Percentiles rank a stretch among this genome's conserved stretches.
phyloP scores from a whole-genome alignment of 1,140 invertebrate genomes.

The Orussus abietinus region DNA sequence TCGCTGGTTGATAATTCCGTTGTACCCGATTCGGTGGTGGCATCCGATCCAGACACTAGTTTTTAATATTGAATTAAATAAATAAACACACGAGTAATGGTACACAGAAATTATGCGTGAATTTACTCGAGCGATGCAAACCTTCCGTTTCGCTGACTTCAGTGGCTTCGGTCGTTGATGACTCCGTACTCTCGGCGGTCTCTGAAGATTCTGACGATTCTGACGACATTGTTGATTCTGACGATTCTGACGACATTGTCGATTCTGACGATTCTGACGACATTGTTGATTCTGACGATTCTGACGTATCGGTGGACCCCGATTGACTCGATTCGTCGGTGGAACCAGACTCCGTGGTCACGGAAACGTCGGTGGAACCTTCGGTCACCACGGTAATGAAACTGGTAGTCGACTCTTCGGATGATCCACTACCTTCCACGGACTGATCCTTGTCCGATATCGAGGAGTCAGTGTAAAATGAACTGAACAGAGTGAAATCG shows the following conservation, averaged over 20 bases:
- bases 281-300: constrained; percentile 9
- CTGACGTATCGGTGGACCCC: constrained; percentile 10
- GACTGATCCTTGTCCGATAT: constrained; percentile 11
- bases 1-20: constrained; percentile 10
- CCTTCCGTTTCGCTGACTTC: constrained; percentile 14
- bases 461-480: constrained; percentile 11
- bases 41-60: constrained; percentile 12
- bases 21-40: constrained; percentile 9
- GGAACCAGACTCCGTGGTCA: constrained; percentile 16
- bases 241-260: neutral
- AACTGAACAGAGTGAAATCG: constrained; percentile 18
- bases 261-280: constrained; percentile 4
- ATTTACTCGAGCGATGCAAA: no score
- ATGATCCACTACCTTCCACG: constrained; percentile 40
- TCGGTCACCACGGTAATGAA: constrained; percentile 11
- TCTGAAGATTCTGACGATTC: no score
- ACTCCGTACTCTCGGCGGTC: neutral
- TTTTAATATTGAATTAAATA: no score
- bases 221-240: no score
- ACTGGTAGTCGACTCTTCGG: constrained; percentile 19
- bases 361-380: constrained; percentile 9
- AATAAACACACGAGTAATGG: no score
- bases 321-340: constrained; percentile 17
- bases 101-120: no score
- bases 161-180: constrained; percentile 8